These are phyloP conservation scores for Ranitomeya imitator DNA, from an alignment of 2,113 vertebrate species.

Conservation along the genomic window DNA sequence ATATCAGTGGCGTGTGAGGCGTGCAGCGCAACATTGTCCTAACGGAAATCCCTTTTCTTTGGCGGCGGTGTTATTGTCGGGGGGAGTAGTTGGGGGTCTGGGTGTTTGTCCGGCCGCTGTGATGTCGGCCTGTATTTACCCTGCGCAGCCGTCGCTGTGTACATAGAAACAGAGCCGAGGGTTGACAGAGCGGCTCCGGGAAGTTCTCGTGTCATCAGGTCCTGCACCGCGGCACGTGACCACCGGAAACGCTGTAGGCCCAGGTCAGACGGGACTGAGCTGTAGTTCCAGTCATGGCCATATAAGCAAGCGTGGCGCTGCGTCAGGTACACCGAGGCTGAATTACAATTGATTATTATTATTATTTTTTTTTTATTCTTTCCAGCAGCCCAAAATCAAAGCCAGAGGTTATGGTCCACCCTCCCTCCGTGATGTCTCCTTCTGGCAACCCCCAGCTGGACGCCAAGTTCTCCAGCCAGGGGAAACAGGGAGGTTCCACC, in stretches of 20 bases:
- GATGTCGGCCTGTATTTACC: constrained; percentile 66
- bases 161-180: constrained; percentile 80
- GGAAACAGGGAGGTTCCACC: constrained; percentile 92
- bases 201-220: constrained; percentile 66
- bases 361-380: constrained; percentile 61
- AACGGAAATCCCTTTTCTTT: no score
- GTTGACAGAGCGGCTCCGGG: constrained; percentile 72
- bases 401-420: constrained; percentile 99
- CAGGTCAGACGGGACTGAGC: not conserved
- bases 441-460: constrained; percentile 97
- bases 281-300: not conserved
- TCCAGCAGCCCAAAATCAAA: constrained; percentile 96
- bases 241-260: not conserved
- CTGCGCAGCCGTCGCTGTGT: constrained; percentile 69
- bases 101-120: not conserved
- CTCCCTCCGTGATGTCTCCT: constrained; percentile 98
- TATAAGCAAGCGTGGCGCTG: not conserved
- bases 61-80: no score
- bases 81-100: not conserved
- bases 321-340: no score
- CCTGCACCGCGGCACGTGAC: not conserved
- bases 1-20: no score
- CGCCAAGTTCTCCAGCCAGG: constrained; percentile 98
- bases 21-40: no score
- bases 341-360: not conserved